Evolutionary conservation across 2,113 vertebrate genomes (phyloP), one percentile per base, ranked within the genome.

Genomic region (Gavia stellata): DNA sequence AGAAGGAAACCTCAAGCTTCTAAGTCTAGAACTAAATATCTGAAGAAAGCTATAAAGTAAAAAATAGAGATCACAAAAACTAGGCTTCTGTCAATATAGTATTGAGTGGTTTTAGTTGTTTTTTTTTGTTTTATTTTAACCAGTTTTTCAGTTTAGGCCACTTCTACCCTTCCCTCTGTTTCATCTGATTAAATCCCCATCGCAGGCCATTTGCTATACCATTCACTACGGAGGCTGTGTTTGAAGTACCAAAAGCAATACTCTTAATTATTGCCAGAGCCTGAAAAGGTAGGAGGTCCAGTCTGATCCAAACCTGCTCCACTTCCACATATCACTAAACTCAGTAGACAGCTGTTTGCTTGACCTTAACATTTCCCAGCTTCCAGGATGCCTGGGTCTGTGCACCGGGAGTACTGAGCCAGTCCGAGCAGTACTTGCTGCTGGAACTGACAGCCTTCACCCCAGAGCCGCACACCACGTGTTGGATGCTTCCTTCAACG

Each of bases 1-100:
- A 66, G 88, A 75, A 95, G 55, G 36, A 92, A 74, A 61, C 24
- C 49, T 90, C 72, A 74, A 58, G 4, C 49, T 84, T 95, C 63
- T 21, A 75, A 88, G 42, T 34, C n/a, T 84, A 33, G 74, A 72
- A 44, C 17, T 71, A 71, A 93, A 59, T n/a, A 67, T 17, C 44
- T 14, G 29, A 79, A 50, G 53, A 52, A 61, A 96, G 18, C n/a
- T 71, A 68, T 15, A 38, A 55, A 53, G 14, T 68, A 25, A 38
- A 93, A 79, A 83, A 79, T 3, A 28, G 33, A 16, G 21, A 61
- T 82, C 34, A 70, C 25, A 56, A 78, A 89, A 18, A 1, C 2
- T 44, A 65, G 29, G n/a, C 15, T 83, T 63, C 21, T 23, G 40
- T 62, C 81, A 40, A 15, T 29, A 25, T 1, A 78, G n/a, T 31